Conservation (phyloP, 2,797 vertebrate species). For the Capromys pilorides region DNA sequence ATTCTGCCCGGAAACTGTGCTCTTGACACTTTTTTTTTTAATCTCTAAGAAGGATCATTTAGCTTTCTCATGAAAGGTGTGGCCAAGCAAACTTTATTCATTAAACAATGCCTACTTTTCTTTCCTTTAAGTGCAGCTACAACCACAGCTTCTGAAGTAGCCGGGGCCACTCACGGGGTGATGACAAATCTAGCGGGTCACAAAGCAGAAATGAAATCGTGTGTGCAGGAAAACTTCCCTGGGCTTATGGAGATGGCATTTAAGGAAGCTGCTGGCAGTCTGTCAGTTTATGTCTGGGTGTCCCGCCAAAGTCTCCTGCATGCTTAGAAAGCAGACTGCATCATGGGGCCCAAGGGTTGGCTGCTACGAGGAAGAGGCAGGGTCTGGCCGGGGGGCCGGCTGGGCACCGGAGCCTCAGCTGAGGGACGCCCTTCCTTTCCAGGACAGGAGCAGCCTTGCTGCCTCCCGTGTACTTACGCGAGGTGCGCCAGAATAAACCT, state of each 20-base stretch:
- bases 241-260: background rate
- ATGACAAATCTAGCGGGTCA: background rate
- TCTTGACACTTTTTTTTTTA: background rate
- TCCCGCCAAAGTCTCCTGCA: background rate
- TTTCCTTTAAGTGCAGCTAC: constrained; percentile 41
- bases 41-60: constrained; percentile 17
- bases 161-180: background rate
- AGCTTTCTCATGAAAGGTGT: constrained; percentile 26
- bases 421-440: background rate
- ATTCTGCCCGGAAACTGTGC: background rate
- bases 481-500: background rate
- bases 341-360: background rate
- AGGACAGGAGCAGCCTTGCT: background rate
- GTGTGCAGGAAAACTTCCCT: background rate
- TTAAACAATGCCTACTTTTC: constrained; percentile 25
- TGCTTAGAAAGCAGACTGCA: background rate
- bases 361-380: background rate
- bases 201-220: background rate
- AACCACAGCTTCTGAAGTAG: background rate
- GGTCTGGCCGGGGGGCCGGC: background rate
- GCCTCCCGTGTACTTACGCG: background rate
- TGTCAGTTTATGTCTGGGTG: background rate
- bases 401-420: background rate
- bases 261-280: background rate
- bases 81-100: constrained; percentile 36